Evolutionary conservation across 92 coral and sea anemone genomes (phyloP), one percentile per base, ranked within the genome.

Genomic region (Palythoa heliodiscus): DNA sequence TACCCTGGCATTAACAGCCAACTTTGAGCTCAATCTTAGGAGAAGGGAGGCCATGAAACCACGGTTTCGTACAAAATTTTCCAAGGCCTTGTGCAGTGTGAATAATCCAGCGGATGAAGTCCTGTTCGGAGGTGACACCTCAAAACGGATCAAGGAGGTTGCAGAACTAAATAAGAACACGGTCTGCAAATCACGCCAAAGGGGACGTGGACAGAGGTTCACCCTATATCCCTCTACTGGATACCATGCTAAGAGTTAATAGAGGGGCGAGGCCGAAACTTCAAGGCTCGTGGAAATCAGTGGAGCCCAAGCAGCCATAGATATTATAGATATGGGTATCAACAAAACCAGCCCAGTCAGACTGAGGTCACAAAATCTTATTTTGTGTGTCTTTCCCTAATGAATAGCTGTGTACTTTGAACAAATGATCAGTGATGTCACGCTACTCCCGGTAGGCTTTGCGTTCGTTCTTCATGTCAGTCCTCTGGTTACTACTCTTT

Each of bases 71-170:
- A 57, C 50, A 2, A 88, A 87, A 71, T 87, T 90, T 78, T 91
- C 91, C n/a, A 91, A 87, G 63, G 91, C 88, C 12, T 76, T 91
- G 71, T 87, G 91, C 76, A 87, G 77, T 29, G 78, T 85, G 5
- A 78, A 80, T 12, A 71, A 73, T 35, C 91, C 91, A 20, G 93
- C 91, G n/a, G 89, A 91, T 70, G 92, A 86, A 64, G 86, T 79
- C 54, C 78, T 87, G 4, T 87, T 90, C 70, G 90, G 90, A 50
- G 88, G 89, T 14, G 93, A 84, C 76, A 91, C 80, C 48, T 76
- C 89, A 19, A 91, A 91, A 68, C 83, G 91, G 29, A 79, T 87
- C 7, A 87, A 90, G 55, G 89, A 91, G 67, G 82, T 91, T 13
- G 80, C 89, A 29, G 89, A 91, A 47, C 71, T 85, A 12, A 69